phyloP scores from a whole-genome alignment of 1,140 invertebrate species.

The Ips nitidus region DNA sequence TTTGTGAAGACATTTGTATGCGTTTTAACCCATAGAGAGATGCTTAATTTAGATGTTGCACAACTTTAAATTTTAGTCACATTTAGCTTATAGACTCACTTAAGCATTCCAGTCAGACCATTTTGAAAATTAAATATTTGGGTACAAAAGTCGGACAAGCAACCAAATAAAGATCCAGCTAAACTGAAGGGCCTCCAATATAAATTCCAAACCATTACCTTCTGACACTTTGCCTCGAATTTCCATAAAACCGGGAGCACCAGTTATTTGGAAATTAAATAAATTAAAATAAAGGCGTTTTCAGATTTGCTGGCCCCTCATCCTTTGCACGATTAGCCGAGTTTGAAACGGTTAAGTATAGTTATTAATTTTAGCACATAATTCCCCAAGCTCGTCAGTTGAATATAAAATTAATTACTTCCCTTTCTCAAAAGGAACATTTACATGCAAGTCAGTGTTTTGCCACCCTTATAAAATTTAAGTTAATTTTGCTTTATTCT shows the following conservation, averaged over 20 bases:
- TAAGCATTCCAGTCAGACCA: too few relatives aligned
- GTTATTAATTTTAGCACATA: conserved; percentile 37
- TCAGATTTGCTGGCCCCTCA: conserved; percentile 15
- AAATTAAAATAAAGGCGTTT: conserved; percentile 11
- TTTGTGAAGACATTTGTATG: too few relatives aligned
- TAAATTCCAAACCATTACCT: too few relatives aligned
- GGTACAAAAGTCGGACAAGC: too few relatives aligned
- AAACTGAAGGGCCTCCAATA: too few relatives aligned
- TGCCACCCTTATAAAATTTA: conserved; percentile 34
- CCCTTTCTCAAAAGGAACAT: conserved; percentile 20
- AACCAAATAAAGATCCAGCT: too few relatives aligned
- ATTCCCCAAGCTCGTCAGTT: conserved; percentile 31
- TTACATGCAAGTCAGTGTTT: conserved; percentile 33
- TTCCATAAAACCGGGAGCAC: not conserved
- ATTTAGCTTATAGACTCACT: too few relatives aligned
- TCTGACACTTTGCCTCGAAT: not conserved
- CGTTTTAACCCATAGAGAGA: too few relatives aligned
- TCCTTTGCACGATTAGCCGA: not conserved
- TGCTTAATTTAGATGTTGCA: too few relatives aligned
- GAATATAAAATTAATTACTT: conserved; percentile 36
- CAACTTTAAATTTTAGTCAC: too few relatives aligned
- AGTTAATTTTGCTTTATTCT: too few relatives aligned
- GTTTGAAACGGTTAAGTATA: conserved; percentile 18
- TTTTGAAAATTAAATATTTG: too few relatives aligned
- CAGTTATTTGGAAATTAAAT: conserved; percentile 2